These are phyloP conservation scores for Maccullochella peelii DNA, from an alignment of 2,113 vertebrate genomes.

Conservation along the genomic window DNA sequence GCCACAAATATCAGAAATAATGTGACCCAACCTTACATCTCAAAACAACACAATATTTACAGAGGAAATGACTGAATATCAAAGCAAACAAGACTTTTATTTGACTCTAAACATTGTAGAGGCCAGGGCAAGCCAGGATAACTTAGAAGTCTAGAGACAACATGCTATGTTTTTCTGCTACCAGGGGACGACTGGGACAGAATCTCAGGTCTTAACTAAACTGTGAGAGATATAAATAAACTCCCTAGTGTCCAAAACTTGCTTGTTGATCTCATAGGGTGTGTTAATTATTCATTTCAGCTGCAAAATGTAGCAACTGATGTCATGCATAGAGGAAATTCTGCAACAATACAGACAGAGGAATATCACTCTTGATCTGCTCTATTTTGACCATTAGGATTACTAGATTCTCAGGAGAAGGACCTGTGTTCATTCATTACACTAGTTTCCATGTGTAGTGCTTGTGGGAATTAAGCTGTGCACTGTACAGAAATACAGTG, in stretches of 20 bases:
- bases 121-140: background rate
- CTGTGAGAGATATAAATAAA: background rate
- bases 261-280: background rate
- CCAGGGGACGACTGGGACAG: background rate
- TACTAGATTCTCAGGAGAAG: background rate
- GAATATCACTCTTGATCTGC: background rate
- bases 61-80: slow-evolving; percentile 7
- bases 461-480: background rate
- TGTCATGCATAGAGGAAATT: slow-evolving; percentile 15
- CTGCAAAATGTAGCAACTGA: slow-evolving; percentile 11
- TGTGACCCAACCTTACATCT: background rate
- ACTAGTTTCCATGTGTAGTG: background rate
- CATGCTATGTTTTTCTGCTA: background rate
- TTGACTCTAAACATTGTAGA: slow-evolving; percentile 8
- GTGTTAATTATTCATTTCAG: slow-evolving; percentile 17
- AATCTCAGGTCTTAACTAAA: background rate
- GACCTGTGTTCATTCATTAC: background rate
- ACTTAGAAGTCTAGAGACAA: background rate
- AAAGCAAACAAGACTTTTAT: slow-evolving; percentile 18
- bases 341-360: background rate
- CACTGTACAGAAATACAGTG: background rate
- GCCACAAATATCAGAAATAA: slow-evolving; percentile 7
- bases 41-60: slow-evolving; percentile 26
- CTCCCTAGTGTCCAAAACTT: background rate
- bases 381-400: background rate